Evolutionary conservation across 2,797 vertebrate genomes (phyloP).

Genomic region (Sebastes wilsoni): DNA sequence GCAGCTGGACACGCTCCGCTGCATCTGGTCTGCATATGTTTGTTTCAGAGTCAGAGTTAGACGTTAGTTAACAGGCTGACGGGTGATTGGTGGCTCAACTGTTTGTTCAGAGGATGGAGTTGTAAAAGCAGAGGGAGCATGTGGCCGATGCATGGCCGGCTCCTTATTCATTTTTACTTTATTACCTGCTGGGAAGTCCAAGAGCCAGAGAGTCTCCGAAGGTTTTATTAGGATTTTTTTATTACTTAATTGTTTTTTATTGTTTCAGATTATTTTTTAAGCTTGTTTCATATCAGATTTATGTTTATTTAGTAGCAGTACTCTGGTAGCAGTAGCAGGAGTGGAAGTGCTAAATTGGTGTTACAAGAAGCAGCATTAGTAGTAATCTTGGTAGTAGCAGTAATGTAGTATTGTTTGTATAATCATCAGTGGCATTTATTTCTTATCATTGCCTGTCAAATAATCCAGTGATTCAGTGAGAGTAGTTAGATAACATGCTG

Average conservation of each 20-base stretch:
- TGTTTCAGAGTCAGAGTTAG: background rate
- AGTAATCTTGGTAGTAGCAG: background rate
- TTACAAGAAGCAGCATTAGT: background rate
- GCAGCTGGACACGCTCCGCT: background rate
- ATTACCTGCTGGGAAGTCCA: background rate
- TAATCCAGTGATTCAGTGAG: background rate
- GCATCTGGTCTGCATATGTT: background rate
- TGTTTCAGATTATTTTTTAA: background rate
- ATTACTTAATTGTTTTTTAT: background rate
- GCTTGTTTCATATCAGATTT: background rate
- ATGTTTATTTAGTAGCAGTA: background rate
- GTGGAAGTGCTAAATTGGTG: background rate
- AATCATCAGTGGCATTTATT: background rate
- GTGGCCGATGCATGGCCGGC: background rate
- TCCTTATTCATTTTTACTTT: background rate
- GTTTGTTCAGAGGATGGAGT: conserved; percentile 50
- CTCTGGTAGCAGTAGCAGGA: background rate
- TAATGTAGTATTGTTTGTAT: background rate
- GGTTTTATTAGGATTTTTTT: background rate
- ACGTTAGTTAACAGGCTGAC: background rate
- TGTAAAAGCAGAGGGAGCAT: conserved; percentile 15
- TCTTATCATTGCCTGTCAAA: background rate
- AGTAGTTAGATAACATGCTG: background rate
- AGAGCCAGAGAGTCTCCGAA: background rate
- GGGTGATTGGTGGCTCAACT: conserved; percentile 25